phyloP scores from a whole-genome alignment of 2,797 vertebrate genomes.

The Meriones psammophilus region DNA sequence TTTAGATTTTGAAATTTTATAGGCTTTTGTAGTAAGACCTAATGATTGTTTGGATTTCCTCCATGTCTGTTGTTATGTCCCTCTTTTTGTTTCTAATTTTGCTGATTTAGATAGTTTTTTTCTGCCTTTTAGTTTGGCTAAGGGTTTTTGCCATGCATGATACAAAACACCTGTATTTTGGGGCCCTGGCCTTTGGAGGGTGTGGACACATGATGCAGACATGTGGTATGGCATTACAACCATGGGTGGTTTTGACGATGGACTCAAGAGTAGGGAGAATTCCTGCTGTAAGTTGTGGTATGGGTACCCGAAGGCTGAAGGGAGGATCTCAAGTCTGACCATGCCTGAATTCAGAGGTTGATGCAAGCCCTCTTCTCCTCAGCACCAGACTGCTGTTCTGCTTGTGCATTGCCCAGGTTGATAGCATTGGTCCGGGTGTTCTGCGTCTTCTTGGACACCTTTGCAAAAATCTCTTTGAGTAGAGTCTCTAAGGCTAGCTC shows the following conservation, averaged over 20 bases:
- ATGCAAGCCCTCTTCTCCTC: slow-evolving; percentile 89
- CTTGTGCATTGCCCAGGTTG: slow-evolving; percentile 82
- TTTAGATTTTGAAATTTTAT: too few species aligned
- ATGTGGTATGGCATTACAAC: too few species aligned
- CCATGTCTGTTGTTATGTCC: too few species aligned
- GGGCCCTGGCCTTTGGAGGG: not conserved
- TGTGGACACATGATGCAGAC: not conserved
- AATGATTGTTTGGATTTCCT: too few species aligned
- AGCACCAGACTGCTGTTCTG: not conserved
- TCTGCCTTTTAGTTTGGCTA: too few species aligned
- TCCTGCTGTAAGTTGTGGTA: not conserved
- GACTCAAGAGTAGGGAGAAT: not conserved
- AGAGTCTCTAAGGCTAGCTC: slow-evolving; percentile 96
- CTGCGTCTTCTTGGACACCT: slow-evolving; percentile 93
- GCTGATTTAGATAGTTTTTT: too few species aligned
- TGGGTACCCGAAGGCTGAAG: not conserved
- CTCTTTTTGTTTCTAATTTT: too few species aligned
- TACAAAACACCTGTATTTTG: slow-evolving; percentile 83
- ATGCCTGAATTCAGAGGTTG: slow-evolving; percentile 82
- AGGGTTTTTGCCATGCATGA: not conserved
- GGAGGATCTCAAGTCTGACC: not conserved
- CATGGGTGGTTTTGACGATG: not conserved
- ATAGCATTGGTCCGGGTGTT: slow-evolving; percentile 89
- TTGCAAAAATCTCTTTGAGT: slow-evolving; percentile 95
- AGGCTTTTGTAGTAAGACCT: too few species aligned